Evolutionary conservation across 2,888 invertebrate species (phyloP).

Genomic region (Pinctada fucata): DNA sequence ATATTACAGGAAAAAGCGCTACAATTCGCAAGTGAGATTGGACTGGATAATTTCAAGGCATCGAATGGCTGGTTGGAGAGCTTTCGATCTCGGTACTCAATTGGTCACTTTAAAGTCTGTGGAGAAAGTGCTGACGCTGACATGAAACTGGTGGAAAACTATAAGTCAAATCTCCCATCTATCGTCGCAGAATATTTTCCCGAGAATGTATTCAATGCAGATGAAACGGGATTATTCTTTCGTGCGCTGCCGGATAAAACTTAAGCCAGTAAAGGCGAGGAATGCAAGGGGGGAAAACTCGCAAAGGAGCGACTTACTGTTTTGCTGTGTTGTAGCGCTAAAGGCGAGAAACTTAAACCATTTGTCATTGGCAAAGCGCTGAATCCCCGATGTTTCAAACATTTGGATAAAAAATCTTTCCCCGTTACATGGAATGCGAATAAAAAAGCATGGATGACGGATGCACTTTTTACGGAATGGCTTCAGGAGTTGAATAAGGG

Average conservation of each 20-base stretch:
- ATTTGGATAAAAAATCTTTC: constrained; percentile 27
- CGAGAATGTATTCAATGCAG: constrained; percentile 8
- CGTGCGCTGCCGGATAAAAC: constrained; percentile 39
- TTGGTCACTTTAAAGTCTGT: no score
- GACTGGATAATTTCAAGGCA: no score
- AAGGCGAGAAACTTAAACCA: constrained; percentile 50
- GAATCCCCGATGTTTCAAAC: constrained; percentile 45
- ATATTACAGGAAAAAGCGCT: no score
- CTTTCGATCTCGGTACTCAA: no score
- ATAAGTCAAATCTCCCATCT: no score
- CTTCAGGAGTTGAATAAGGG: constrained; percentile 22
- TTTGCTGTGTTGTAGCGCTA: constrained; percentile 42
- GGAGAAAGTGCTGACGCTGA: no score
- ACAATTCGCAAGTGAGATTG: no score
- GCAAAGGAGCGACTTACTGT: constrained; percentile 49
- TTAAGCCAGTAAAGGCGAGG: constrained; percentile 33
- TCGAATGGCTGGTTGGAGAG: no score
- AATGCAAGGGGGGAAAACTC: constrained; percentile 40
- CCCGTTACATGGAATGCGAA: constrained; percentile 37
- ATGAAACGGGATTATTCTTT: constrained; percentile 15
- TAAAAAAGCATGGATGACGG: constrained; percentile 49
- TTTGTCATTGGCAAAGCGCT: constrained; percentile 45
- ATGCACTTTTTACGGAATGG: constrained; percentile 36
- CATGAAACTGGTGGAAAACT: no score
- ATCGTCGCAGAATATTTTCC: no score